Percentiles rank a stretch among this genome's conserved stretches.
Evolutionary conservation across 1,140 invertebrate species (phyloP).

Genomic region (Nasonia longicornis): DNA sequence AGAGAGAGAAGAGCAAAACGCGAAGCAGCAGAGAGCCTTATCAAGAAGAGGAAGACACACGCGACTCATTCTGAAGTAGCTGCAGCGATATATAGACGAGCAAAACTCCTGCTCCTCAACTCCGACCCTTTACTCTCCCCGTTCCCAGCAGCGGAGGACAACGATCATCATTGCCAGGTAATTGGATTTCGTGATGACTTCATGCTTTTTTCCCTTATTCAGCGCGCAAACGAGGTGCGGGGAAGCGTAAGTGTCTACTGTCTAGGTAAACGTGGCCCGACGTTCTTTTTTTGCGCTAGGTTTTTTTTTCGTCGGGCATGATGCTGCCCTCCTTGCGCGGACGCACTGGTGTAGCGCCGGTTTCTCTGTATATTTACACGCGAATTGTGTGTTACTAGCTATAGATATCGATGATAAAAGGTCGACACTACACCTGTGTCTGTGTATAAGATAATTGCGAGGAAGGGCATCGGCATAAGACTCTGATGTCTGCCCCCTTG

Average conservation of each 20-base stretch:
- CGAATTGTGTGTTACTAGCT: no score
- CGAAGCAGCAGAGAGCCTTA: background rate
- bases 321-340: background rate
- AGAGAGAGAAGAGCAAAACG: background rate
- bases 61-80: background rate
- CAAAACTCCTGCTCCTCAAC: background rate
- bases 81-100: background rate
- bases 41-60: no score
- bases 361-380: background rate
- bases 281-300: background rate
- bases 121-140: background rate
- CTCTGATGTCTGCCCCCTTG: background rate
- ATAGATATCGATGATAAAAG: background rate
- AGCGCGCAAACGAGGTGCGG: no score
- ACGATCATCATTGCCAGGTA: background rate
- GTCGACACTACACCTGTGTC: background rate
- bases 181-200: background rate
- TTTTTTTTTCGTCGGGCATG: background rate
- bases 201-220: background rate
- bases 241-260: no score
- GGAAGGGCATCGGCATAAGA: background rate
- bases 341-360: background rate
- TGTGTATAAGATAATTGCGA: background rate
- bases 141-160: background rate
- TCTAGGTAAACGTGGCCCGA: background rate